Evolutionary conservation across 37 sponge, comb jelly and placozoan species (phyloP), one percentile per base, ranked within the genome.

Genomic region (Hormiphora californensis): DNA sequence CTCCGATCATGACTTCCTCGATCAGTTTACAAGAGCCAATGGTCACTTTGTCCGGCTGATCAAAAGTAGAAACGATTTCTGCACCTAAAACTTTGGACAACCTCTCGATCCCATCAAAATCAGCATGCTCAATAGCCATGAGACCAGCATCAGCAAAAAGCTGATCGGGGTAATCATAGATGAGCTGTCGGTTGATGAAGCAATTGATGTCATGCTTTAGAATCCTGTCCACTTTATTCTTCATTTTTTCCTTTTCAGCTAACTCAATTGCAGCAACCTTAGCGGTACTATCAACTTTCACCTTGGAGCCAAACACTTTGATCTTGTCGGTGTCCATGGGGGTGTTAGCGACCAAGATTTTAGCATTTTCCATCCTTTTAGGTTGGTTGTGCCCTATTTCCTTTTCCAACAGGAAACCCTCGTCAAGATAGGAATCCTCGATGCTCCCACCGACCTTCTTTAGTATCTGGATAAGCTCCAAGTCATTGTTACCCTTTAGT

Each of bases 91-190:
- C 99, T 12, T 91, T 88, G 9, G 95, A 91, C 44, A 98, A 86
- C 63, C 93, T 86, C 88, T 98, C 99, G 30, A 98, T 90, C 9
- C 99, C 99, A 40, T 98, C 99, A 90, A 98, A 98, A 90, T 98
- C 99, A 62, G 99, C 99, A 87, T 98, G 99, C 87, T 98, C 99
- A 39, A 98, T 98, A 40, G 99, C 99, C 95, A 94, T 98, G 54
- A 94, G 91, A 0, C 94, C 94, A 19, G 90, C 92, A 90, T 98
- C 99, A 35, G 95, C 92, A 88, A 98, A 98, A 92, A 98, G 91
- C 93, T 98, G 99, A 87, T 98, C 99, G 0, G 99, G 99, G 73
- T 98, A 98, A 81, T 98, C 94, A 87, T 98, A 98, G 85, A 98
- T 98, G 62, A 98, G 90, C 88, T 98, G 99, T 86, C 95, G 91